Evolutionary conservation across 1,140 invertebrate genomes (phyloP), one percentile per base, ranked within the genome.

Genomic region (Stenopsyche tienmushanensis): DNA sequence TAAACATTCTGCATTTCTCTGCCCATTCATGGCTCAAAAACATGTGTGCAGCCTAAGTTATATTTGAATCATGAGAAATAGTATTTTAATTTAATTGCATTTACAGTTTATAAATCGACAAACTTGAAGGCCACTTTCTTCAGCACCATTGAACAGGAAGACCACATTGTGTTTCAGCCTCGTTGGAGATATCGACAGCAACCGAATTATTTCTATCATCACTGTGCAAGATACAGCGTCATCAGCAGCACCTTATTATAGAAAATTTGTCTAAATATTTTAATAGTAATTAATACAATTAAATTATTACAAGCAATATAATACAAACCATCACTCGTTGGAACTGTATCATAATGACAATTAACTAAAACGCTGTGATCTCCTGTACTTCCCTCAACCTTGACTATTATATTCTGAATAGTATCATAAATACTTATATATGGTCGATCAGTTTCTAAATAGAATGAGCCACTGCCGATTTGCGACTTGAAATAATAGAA

Each of bases 111-210:
- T n/a, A n/a, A n/a, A n/a, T n/a, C n/a, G n/a, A n/a, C n/a, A n/a
- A 59, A 80, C 79, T 72, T 77, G 73, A 41, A 91, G 72, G 13
- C 82, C 76, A 70, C 84, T 87, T 74, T 92, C 90, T 75, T 90
- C 89, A 17, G 88, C 90, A 18, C 90, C 90, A 73, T 93, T 93
- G 71, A 92, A 93, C 0, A 92, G 76, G 72, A 93, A 92, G 23
- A 93, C 80, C 1, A 93, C 77, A 54, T 83, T 83, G 64, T 84
- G 77, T 67, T 77, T 80, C 7, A 90, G 76, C 8, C 83, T 79
- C 8, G 71, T 70, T 1, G 74, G 69, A 13, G 78, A 73, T 55
- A 81, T 80, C 0, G 90, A 82, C 3, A 94, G 73, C 42, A 84
- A 83, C 42, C 83, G 74, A 2, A 92, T 71, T 0, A 86, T 76